Evolutionary conservation across 2,113 vertebrate genomes (phyloP).

Genomic region (Tupaia tana): DNA sequence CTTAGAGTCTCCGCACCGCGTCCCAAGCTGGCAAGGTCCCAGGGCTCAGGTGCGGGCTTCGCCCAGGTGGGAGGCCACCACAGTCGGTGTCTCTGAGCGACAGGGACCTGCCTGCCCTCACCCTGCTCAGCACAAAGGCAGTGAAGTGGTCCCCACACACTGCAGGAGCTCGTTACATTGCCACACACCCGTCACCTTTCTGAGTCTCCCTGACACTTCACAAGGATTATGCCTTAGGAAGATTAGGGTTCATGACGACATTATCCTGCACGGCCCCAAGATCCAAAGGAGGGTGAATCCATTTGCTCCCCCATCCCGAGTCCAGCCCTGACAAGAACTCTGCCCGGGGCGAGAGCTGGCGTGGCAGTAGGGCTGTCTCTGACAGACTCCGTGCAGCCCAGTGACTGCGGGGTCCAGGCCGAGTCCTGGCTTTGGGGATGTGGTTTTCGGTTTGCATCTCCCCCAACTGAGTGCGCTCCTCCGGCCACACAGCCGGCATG

Average conservation of each 20-base stretch:
- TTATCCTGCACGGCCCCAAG: not conserved
- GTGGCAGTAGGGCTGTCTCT: no score
- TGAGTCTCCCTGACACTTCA: conserved; percentile 1
- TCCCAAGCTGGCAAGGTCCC: conserved; percentile 25
- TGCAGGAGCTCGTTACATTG: not conserved
- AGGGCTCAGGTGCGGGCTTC: conserved; percentile 3
- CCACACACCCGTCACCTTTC: not conserved
- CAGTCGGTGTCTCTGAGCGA: no score
- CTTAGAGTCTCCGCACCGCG: conserved; percentile 59
- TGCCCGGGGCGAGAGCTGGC: no score
- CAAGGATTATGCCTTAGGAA: not conserved
- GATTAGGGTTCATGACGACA: conserved; percentile 44
- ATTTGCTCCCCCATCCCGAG: not conserved
- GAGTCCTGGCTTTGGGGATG: no score
- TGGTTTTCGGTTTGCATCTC: no score
- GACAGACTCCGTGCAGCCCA: no score
- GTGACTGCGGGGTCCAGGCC: no score
- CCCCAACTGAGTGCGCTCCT: no score
- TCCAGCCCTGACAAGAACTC: not conserved
- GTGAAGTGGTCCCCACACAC: not conserved
- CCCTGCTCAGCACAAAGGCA: no score
- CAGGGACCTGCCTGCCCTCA: no score
- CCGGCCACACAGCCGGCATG: no score
- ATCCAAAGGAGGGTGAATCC: not conserved
- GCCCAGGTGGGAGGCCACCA: not conserved